Evolutionary conservation across 2,888 invertebrate species (phyloP), one percentile per base, ranked within the genome.

Genomic region (Pristionchus maxplancki): DNA sequence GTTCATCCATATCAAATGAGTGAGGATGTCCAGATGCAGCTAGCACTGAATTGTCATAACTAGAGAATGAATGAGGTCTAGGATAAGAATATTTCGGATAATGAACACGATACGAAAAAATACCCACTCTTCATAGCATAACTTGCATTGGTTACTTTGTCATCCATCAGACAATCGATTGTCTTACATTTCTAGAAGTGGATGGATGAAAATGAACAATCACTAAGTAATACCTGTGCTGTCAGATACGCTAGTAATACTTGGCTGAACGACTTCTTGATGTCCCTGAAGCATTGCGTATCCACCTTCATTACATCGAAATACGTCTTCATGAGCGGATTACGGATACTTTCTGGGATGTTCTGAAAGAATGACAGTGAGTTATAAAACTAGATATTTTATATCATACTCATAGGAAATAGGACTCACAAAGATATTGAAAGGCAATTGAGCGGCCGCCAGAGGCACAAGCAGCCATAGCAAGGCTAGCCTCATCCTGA

Each of bases 231-330:
- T 28, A 78, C 78, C 78, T 44, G 78, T 0, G 44, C 78, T 6
- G 78, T 48, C 13, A 78, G 28, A 17, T 9, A 31, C n/a, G 78
- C 78, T 1, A 44, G 11, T 1, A 78, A 11, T 9, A 78, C 9
- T 9, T 78, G 40, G 1, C 28, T 40, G 44, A 28, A 44, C 28
- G n/a, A 44, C 15, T 31, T 40, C 48, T 44, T 78, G 78, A 78
- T 78, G 78, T 78, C 78, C 13, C 44, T 24, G 48, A 78, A 78
- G 78, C 78, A 78, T 17, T 78, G 78, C 78, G 78, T 78, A 20
- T 78, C 78, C 44, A 78, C 48, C 17, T 78, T 78, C n/a, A 20
- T 78, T 48, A 28, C 44, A 9, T 78, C 78, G 11, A 44, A 44
- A 28, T 44, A 44, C 13, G 78, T 78, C 78, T 78, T 48, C n/a